Evolutionary conservation across 2,113 vertebrate species (phyloP), one percentile per base, ranked within the genome.

Genomic region (Hippocampus guttulatus): DNA sequence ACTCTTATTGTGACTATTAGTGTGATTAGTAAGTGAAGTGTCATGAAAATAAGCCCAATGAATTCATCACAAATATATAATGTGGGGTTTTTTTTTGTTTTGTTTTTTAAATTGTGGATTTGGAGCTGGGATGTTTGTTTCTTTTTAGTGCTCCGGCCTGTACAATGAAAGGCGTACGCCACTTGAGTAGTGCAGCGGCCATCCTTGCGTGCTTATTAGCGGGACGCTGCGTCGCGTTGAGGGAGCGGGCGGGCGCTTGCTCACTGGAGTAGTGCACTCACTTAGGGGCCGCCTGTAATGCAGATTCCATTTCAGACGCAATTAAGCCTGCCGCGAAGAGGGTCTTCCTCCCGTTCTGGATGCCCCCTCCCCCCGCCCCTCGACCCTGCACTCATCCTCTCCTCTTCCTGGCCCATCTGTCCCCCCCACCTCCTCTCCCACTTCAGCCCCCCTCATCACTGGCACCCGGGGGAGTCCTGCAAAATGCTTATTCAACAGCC

Each of bases 401-500:
- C 69, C 57, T 64, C 40, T 47, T 79, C 70, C 72, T 25, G 41
- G 8, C 23, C 51, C 75, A 80, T 75, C 78, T 80, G 77, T 67
- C 73, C 73, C 74, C 73, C 70, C 76, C 75, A n/a, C 30, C 77
- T 3, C 30, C 30, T 33, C 4, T 4, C 79, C 68, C 16, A 74
- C 43, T 67, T 67, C 81, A 71, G 84, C 84, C 75, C 79, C 83
- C 77, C 83, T 74, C 68, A 66, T 43, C 77, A 73, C 71, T 73
- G 64, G 69, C 83, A 88, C 89, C 81, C 90, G 66, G 85, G 92
- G 91, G 90, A 88, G 85, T 66, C 79, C 89, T 88, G 90, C 84
- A 87, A 92, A 93, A 89, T 93, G 92, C 92, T 93, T 93, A 93
- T 93, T 92, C 92, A 93, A 93, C 92, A 93, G 92, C 86, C 80